These are phyloP conservation scores for Drosophila barbarae DNA, from an alignment of 2,888 invertebrate genomes.

Conservation along the genomic window DNA sequence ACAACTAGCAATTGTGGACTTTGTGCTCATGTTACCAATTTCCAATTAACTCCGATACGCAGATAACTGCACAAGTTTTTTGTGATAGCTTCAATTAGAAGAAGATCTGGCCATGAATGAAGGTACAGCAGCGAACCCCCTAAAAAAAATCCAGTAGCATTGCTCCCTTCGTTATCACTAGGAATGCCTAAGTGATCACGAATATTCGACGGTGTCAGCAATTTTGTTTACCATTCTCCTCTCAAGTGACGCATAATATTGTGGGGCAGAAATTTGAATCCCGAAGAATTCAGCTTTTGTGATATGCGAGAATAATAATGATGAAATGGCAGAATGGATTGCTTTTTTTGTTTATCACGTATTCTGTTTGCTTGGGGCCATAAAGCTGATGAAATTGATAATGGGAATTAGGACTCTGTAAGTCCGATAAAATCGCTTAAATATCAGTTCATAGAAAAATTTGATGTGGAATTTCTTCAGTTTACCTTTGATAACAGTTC, in stretches of 20 bases:
- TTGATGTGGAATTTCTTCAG: conserved; percentile 8
- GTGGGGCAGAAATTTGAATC: conserved; percentile 8
- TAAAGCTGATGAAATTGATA: conserved; percentile 49
- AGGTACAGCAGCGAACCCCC: conserved; percentile 10
- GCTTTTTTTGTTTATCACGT: conserved; percentile 9
- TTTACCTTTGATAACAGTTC: conserved; percentile 15
- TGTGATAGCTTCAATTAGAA: conserved; percentile 62
- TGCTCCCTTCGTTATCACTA: conserved; percentile 43
- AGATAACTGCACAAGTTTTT: conserved; percentile 37
- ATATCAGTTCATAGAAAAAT: conserved; percentile 4
- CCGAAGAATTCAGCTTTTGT: conserved; percentile 1
- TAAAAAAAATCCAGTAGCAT: conserved; percentile 49
- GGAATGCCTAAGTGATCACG: conserved; percentile 20
- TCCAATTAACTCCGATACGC: conserved; percentile 62
- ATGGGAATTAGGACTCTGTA: conserved; percentile 19
- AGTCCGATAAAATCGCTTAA: conserved; percentile 17
- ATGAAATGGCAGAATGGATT: conserved; percentile 32
- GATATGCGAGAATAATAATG: conserved; percentile 22
- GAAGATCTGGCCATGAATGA: conserved; percentile 59
- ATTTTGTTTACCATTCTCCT: conserved; percentile 54
- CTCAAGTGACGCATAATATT: conserved; percentile 25
- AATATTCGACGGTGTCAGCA: conserved; percentile 24
- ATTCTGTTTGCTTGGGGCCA: conserved; percentile 1
- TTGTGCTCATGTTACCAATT: conserved; percentile 58
- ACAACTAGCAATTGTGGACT: conserved; percentile 48